Conservation (phyloP, 2,888 invertebrate genomes). For the Lithophane leautieri region DNA sequence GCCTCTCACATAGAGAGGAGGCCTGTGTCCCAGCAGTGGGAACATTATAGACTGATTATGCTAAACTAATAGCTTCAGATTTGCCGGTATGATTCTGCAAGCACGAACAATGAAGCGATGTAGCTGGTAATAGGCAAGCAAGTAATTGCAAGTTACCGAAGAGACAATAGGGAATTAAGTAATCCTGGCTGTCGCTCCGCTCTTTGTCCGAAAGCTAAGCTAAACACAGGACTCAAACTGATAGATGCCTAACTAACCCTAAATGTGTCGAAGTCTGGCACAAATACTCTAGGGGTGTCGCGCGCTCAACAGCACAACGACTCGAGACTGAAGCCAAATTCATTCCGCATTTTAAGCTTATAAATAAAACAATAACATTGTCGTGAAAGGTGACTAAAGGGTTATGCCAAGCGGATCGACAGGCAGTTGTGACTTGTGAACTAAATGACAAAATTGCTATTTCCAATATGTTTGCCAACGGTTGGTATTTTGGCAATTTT, state of each 20-base stretch:
- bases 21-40: neutral
- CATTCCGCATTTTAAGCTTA: slow-evolving; percentile 50
- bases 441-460: slow-evolving; percentile 38
- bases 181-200: slow-evolving; percentile 23
- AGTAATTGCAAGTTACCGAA: slow-evolving; percentile 13
- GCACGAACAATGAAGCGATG: neutral
- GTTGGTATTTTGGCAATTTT: slow-evolving; percentile 31
- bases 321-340: slow-evolving; percentile 40
- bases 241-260: slow-evolving; percentile 44
- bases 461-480: slow-evolving; percentile 31
- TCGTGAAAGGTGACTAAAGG: slow-evolving; percentile 50
- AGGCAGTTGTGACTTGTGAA: slow-evolving; percentile 43
- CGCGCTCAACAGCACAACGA: slow-evolving; percentile 28
- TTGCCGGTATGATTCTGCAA: neutral
- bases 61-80: slow-evolving; percentile 3
- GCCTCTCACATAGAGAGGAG: too few relatives aligned
- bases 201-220: slow-evolving; percentile 49
- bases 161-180: slow-evolving; percentile 11
- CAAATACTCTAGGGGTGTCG: slow-evolving; percentile 43
- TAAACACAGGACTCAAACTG: slow-evolving; percentile 23
- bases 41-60: neutral
- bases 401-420: slow-evolving; percentile 48
- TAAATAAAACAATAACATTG: slow-evolving; percentile 56
- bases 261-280: slow-evolving; percentile 44
- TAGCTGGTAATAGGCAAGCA: slow-evolving; percentile 11